Percentiles rank a stretch among this genome's conserved stretches.
phyloP scores from a whole-genome alignment of 2,113 vertebrate genomes.

The Lagopus leucura region DNA sequence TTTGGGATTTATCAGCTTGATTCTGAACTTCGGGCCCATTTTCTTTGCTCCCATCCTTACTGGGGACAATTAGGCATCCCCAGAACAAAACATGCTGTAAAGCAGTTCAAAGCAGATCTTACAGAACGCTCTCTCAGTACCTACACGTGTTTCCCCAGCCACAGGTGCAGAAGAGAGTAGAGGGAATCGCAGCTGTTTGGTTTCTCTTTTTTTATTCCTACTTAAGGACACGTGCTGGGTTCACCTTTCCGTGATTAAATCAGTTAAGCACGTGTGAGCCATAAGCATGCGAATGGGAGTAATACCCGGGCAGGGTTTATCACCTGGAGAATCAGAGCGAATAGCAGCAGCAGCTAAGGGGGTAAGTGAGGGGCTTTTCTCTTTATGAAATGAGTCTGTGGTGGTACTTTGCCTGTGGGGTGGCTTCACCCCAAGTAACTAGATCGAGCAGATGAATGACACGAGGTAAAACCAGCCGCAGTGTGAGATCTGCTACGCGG shows the following conservation, averaged over 20 bases:
- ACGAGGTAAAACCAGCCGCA: not conserved
- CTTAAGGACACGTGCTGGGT: not conserved
- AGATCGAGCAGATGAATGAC: accelerated
- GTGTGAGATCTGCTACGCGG: not conserved
- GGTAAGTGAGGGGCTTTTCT: not conserved
- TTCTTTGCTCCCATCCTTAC: not conserved
- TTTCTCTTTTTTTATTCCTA: not conserved
- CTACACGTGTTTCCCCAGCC: not conserved
- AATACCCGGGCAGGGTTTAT: not conserved
- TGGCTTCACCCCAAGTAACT: not conserved
- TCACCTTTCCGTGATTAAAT: not conserved
- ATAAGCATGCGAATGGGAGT: not conserved
- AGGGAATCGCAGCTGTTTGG: not conserved
- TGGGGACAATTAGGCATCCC: not conserved
- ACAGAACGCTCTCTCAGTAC: not conserved
- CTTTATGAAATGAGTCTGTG: accelerated
- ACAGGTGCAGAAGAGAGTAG: too few species aligned
- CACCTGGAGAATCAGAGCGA: too few species aligned
- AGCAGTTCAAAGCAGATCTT: not conserved
- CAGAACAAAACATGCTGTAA: not conserved
- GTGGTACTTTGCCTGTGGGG: not conserved
- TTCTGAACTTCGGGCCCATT: not conserved
- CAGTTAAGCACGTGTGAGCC: not conserved
- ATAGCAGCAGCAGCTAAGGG: accelerated
- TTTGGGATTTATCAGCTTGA: not conserved